Conservation (phyloP, 2,888 invertebrate species). For the Lathronympha strigana region DNA sequence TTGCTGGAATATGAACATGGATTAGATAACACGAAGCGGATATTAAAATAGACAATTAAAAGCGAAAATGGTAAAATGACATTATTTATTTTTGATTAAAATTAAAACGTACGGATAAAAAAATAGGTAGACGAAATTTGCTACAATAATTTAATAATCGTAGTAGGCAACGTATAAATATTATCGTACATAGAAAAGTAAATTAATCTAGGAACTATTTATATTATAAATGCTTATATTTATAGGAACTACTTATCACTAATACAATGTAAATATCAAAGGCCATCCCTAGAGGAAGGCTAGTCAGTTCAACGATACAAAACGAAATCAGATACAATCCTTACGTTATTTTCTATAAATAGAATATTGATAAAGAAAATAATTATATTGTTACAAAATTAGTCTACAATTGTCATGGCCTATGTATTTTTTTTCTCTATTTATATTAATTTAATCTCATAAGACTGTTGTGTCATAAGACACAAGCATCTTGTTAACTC, state of each 20-base stretch:
- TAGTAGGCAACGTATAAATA: conserved; percentile 23
- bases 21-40: conserved; percentile 13
- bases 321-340: no score
- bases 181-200: conserved; percentile 15
- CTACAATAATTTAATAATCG: neutral
- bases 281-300: neutral
- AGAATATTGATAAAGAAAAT: no score
- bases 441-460: no score
- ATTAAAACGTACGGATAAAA: neutral
- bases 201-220: conserved; percentile 27
- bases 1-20: conserved; percentile 51
- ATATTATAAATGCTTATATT: conserved; percentile 25
- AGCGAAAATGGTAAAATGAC: neutral
- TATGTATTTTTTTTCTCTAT: no score
- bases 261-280: neutral
- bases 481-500: no score
- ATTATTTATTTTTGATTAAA: neutral
- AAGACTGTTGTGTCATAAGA: no score
- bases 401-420: no score
- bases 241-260: conserved; percentile 12
- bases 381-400: no score
- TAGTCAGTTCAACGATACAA: neutral
- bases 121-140: neutral
- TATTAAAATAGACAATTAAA: neutral
- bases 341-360: no score